These are phyloP conservation scores for Scolopax rusticola DNA, from an alignment of 2,797 vertebrate species.

Conservation along the genomic window DNA sequence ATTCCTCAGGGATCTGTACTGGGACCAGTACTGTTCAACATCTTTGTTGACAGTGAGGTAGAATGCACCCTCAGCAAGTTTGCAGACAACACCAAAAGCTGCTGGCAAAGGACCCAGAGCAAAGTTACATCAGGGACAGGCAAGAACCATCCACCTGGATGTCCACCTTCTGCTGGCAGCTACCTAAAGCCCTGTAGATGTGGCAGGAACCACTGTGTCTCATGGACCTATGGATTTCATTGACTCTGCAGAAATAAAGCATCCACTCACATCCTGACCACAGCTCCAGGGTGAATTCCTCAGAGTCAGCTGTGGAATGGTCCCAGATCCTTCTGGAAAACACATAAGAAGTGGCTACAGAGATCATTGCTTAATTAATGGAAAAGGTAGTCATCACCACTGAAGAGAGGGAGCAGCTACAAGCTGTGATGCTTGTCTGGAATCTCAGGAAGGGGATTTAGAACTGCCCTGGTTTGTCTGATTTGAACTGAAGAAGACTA, in stretches of 20 bases:
- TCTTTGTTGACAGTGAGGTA: no score
- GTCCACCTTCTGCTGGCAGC: not conserved
- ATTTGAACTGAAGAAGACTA: not conserved
- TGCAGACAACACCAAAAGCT: no score
- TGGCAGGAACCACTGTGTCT: not conserved
- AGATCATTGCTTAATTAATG: not conserved
- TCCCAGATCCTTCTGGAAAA: not conserved
- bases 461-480: not conserved
- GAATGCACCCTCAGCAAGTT: no score
- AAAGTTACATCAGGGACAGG: not conserved
- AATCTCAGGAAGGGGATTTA: not conserved
- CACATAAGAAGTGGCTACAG: not conserved
- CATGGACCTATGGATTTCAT: rapidly evolving
- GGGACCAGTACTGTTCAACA: no score
- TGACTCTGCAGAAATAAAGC: rapidly evolving
- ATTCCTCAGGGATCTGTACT: no score
- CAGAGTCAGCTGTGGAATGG: not conserved
- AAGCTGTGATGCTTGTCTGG: rapidly evolving
- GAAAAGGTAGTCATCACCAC: not conserved
- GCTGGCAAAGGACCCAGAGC: not conserved
- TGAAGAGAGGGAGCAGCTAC: not conserved
- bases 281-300: not conserved
- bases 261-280: not conserved
- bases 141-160: rapidly evolving
- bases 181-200: rapidly evolving